Evolutionary conservation across 2,797 vertebrate genomes (phyloP).

Genomic region (Hybognathus amarus): DNA sequence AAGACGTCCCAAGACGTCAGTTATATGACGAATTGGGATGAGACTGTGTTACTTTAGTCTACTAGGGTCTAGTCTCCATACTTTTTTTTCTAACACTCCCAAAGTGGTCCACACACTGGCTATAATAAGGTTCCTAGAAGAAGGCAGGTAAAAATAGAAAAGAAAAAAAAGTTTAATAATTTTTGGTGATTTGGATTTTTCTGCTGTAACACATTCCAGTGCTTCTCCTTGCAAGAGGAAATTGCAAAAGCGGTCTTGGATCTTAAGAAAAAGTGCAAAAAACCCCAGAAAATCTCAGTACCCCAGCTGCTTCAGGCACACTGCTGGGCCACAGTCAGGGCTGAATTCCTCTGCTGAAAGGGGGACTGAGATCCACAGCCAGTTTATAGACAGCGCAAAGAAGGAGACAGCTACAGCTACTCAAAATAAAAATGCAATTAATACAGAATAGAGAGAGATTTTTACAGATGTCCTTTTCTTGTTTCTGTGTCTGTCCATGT

Average conservation of each 20-base stretch:
- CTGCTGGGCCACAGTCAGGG: slow-evolving; percentile 47
- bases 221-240: neutral
- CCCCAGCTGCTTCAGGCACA: slow-evolving; percentile 36
- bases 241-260: neutral
- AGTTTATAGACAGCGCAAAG: slow-evolving; percentile 23
- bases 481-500: neutral
- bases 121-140: slow-evolving; percentile 6
- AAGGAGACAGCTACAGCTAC: neutral
- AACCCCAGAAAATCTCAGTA: neutral
- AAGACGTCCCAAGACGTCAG: too few relatives aligned
- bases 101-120: neutral
- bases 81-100: neutral
- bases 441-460: neutral
- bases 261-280: neutral
- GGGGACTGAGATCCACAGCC: slow-evolving; percentile 24
- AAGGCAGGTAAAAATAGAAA: neutral
- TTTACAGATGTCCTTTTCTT: neutral
- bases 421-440: neutral
- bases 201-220: neutral
- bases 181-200: neutral
- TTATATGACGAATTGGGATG: too few relatives aligned
- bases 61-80: neutral
- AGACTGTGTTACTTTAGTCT: too few relatives aligned
- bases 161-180: neutral
- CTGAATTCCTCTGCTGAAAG: slow-evolving; percentile 41